phyloP scores from a whole-genome alignment of 2,113 vertebrate species.

The Elaphurus davidianus region DNA sequence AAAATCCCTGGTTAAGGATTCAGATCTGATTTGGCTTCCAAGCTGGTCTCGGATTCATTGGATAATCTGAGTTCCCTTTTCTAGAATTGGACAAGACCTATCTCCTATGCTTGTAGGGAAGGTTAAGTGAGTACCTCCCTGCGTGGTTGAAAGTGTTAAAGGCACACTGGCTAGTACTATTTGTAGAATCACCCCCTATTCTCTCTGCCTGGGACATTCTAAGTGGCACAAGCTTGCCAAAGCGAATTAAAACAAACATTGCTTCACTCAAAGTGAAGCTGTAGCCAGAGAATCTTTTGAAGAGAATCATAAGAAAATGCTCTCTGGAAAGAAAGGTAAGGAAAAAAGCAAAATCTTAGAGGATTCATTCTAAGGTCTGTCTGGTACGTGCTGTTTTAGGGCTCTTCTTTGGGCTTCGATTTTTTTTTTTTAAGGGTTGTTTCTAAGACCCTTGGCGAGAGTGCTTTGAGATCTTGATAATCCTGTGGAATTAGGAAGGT shows the following conservation, averaged over 20 bases:
- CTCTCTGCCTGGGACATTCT: background rate
- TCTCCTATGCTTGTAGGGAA: background rate
- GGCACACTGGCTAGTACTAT: no score
- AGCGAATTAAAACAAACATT: background rate
- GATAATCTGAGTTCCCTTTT: background rate
- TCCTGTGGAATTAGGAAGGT: accelerated
- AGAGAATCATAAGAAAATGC: background rate
- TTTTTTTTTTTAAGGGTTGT: background rate
- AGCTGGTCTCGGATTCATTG: background rate
- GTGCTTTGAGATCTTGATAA: background rate
- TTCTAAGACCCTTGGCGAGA: background rate
- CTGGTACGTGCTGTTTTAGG: background rate
- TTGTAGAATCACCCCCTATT: no score
- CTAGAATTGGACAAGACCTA: background rate
- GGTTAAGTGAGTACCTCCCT: background rate
- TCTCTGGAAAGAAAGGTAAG: background rate
- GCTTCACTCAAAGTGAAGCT: background rate
- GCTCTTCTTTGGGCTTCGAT: background rate
- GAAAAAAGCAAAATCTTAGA: background rate
- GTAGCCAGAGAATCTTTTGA: background rate
- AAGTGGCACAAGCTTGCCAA: background rate
- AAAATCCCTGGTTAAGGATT: background rate
- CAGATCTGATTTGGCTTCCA: background rate
- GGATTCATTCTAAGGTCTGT: background rate
- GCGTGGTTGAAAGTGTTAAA: background rate